A percentile compares a stretch with the other conserved stretches of the same genome.
Evolutionary conservation across 1,140 invertebrate species (phyloP).

Genomic region (Drosophila simulans): DNA sequence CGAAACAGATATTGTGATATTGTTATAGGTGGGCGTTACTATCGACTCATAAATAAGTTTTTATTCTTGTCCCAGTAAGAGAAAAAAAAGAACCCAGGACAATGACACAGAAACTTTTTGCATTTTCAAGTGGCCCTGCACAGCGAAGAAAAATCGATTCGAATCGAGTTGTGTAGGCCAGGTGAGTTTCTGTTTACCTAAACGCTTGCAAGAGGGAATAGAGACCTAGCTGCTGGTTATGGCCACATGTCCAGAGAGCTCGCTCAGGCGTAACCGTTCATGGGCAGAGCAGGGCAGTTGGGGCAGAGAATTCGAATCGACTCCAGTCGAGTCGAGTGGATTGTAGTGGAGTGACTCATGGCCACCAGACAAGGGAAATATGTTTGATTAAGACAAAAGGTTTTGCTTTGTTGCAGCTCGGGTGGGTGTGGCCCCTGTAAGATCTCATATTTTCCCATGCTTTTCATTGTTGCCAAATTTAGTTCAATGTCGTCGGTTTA

Average conservation of each 20-base stretch:
- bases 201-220: constrained; percentile 6
- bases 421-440: constrained; percentile 47
- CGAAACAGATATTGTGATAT: constrained; percentile 26
- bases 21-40: constrained; percentile 4
- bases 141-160: constrained; percentile 29
- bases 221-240: constrained; percentile 24
- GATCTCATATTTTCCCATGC: constrained; percentile 29
- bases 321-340: constrained; percentile 7
- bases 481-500: constrained; percentile 59
- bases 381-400: constrained; percentile 65
- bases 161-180: constrained; percentile 27
- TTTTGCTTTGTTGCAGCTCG: constrained; percentile 33
- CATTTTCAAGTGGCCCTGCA: constrained; percentile 45
- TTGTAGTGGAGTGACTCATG: constrained; percentile 48
- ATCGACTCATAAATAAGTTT: background rate
- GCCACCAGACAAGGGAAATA: constrained; percentile 29
- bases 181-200: constrained; percentile 31
- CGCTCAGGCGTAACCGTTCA: constrained; percentile 45
- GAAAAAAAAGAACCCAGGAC: constrained; percentile 45
- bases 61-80: constrained; percentile 3
- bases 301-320: constrained; percentile 6
- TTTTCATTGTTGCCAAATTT: constrained; percentile 30
- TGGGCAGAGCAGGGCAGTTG: constrained; percentile 3
- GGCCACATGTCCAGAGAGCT: constrained; percentile 29
- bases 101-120: constrained; percentile 55